These are phyloP conservation scores for Saimiri boliviensis DNA, from an alignment of 2,113 vertebrate genomes.

Conservation along the genomic window DNA sequence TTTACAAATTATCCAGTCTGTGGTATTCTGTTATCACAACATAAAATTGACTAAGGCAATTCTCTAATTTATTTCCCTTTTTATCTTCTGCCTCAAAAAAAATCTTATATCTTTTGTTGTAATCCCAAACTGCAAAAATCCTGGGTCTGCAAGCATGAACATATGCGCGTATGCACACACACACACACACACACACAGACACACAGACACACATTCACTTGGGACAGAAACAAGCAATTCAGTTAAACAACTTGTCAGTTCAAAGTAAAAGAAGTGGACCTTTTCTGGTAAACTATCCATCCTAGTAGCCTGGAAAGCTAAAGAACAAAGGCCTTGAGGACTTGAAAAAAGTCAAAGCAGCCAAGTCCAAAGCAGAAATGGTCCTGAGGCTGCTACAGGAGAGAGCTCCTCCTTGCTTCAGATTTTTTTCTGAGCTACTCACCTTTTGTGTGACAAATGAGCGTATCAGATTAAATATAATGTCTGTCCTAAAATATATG, in stretches of 20 bases:
- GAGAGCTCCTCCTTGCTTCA: background rate
- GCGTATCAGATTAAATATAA: background rate
- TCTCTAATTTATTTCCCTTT: background rate
- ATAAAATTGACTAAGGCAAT: background rate
- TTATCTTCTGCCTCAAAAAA: background rate
- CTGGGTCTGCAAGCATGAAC: background rate
- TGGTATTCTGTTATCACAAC: background rate
- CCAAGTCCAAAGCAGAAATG: background rate
- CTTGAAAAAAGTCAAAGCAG: background rate
- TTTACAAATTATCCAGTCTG: background rate
- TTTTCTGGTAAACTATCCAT: background rate
- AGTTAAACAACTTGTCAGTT: background rate
- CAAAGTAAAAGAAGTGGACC: background rate
- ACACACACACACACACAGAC: too few species aligned
- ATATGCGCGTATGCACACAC: accelerated
- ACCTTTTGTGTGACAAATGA: background rate
- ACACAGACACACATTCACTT: background rate
- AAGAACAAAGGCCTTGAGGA: background rate
- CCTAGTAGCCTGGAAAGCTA: background rate
- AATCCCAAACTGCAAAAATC: background rate
- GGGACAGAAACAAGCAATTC: background rate
- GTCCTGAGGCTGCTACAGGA: background rate
- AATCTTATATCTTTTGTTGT: background rate
- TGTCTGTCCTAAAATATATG: background rate
- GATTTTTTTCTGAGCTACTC: background rate